Base-by-base conservation (phyloP, 2,113 vertebrate species). In the Serinus canaria region DNA sequence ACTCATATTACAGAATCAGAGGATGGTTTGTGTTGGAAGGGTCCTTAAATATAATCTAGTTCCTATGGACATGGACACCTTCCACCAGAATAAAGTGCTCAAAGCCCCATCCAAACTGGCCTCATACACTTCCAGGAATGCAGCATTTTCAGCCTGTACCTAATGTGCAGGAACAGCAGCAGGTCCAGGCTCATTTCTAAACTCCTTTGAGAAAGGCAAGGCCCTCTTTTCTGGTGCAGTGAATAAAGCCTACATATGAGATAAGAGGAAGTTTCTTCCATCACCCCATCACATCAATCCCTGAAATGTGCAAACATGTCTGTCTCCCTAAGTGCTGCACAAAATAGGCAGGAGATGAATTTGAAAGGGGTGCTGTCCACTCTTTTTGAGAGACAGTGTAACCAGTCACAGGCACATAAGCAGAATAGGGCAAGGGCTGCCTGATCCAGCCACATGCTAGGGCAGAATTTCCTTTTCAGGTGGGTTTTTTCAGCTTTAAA, bases 321-420 rank as follows among this genome's bases (percentile, higher is more conserved):
- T 60, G 13, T 37, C 31, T 78, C 46, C 3, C 0, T 53, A 49
- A 83, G 12, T 17, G 9, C 43, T 22, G 9, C 28, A 50, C 5
- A 52, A 73, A 90, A 15, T 3, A 66, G 35, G 39, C 2, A 13
- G 41, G n/a, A 52, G 59, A 22, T 22, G 62, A 66, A 11, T 30
- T 53, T 81, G 63, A 62, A 39, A n/a, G 22, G 7, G 6, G 1
- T 19, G 39, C 35, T 16, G 7, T 49, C 10, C 41, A 15, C n/a
- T 53, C 12, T 2, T 4, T 16, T 53, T 25, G 18, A 37, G 16
- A n/a, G 17, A n/a, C 0, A 1, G 10, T 24, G 20, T 23, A 49
- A 47, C 24, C 82, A 46, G 25, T 43, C 55, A 46, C 14, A 33
- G 35, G 18, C 20, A 69, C 5, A 7, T n/a, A 24, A 83, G 3